Evolutionary conservation across 92 coral and sea anemone species (phyloP), one percentile per base, ranked within the genome.

Genomic region (Palythoa grandis): DNA sequence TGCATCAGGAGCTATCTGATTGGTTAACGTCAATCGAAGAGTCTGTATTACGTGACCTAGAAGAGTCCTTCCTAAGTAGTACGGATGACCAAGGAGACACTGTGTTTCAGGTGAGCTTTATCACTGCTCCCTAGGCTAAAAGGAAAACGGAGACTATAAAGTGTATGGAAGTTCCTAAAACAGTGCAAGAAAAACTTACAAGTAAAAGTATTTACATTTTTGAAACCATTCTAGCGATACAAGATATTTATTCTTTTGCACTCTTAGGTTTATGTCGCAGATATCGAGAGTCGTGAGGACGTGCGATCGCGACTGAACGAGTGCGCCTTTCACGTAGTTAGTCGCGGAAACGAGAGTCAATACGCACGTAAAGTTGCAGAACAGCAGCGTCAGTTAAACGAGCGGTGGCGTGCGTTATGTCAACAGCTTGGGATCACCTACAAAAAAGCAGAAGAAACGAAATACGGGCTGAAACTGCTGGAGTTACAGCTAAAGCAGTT

Each of bases 371-470:
- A 84, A 74, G 91, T 96, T 70, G 87, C 96, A 25, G 93, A 93
- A 77, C 91, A 92, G 74, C 98, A 93, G 67, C 91, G 95, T 88
- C 87, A 91, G 39, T 80, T 96, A 70, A 96, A 95, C 82, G 98
- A 96, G 52, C 98, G 99, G 76, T 96, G 99, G 99, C 98, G 98
- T 63, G 87, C 96, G 25, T 73, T 96, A 87, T 96, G 99, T 75
- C 98, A 95, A 87, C 99, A 95, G 91, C 82, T 96, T 84, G 99
- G 99, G 8, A 94, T 96, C 52, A 95, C 99, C 13, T 96, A 96
- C 89, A 95, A 96, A 90, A 96, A 95, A 78, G 99, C 99, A 7
- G 99, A 96, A 57, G 98, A 96, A 89, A 96, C 99, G 4, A 93
- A 95, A 53, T 96, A 94, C 83, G 96, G 96, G 20, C 86, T 96